phyloP scores from a whole-genome alignment of 2,113 vertebrate genomes.

The Tyto alba region DNA sequence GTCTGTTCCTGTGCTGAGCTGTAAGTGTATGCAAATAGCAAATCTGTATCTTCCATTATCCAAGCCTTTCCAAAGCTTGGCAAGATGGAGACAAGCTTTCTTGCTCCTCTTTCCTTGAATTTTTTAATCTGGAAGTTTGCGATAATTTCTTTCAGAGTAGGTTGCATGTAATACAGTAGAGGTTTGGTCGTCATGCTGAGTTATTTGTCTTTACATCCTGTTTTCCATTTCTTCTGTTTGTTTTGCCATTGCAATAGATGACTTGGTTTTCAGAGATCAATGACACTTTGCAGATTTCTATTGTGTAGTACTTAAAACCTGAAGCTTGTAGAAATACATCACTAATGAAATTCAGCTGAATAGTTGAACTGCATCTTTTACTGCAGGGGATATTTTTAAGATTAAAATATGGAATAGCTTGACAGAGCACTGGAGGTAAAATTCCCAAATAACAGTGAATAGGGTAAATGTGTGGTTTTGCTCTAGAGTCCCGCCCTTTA shows the following conservation, averaged over 20 bases:
- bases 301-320: neutral
- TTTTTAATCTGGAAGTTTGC: neutral
- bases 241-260: neutral
- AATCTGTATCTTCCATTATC: neutral
- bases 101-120: neutral
- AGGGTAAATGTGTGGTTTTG: neutral
- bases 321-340: neutral
- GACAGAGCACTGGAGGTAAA: neutral
- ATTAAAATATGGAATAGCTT: neutral
- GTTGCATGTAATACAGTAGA: neutral
- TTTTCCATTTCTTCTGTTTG: fast-evolving
- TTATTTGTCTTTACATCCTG: neutral
- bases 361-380: neutral
- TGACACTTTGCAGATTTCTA: neutral
- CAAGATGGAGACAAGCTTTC: neutral
- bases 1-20: neutral
- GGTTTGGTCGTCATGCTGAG: neutral
- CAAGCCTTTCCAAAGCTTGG: neutral
- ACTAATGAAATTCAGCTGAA: neutral
- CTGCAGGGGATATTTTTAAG: neutral
- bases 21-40: neutral
- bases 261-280: neutral
- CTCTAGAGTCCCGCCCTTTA: neutral
- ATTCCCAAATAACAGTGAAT: neutral
- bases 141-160: fast-evolving